Percentiles rank a stretch among this genome's conserved stretches.
These are phyloP conservation scores for Cloeon dipterum DNA, from an alignment of 2,888 invertebrate genomes.

Conservation along the genomic window DNA sequence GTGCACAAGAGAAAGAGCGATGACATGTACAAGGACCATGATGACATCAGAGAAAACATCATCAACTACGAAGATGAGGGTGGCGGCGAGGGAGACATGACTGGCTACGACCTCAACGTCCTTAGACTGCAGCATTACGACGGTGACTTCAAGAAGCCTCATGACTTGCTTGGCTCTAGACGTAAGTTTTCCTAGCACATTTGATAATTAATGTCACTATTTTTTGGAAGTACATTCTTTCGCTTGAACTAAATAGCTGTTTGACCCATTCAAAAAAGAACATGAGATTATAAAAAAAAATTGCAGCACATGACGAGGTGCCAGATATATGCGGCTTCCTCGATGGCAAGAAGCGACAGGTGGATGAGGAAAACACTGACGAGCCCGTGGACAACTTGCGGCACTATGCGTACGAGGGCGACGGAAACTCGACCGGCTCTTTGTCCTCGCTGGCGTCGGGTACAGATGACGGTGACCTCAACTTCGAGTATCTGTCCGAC, in stretches of 20 bases:
- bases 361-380: slow-evolving; percentile 79
- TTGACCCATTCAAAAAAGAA: too few species aligned
- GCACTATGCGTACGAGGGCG: slow-evolving; percentile 95
- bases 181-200: too few species aligned
- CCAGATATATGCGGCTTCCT: slow-evolving; percentile 79
- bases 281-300: too few species aligned
- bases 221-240: background rate
- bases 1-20: slow-evolving; percentile 68
- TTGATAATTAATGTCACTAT: background rate
- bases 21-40: slow-evolving; percentile 74
- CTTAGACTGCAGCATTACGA: slow-evolving; percentile 43
- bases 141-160: slow-evolving; percentile 12
- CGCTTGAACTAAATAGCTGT: background rate
- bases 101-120: slow-evolving; percentile 72
- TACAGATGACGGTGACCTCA: slow-evolving; percentile 79
- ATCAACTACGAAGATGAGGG: slow-evolving; percentile 97
- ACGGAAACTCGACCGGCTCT: slow-evolving; percentile 80
- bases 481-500: slow-evolving; percentile 82
- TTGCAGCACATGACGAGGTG: slow-evolving; percentile 30
- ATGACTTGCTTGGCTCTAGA: background rate
- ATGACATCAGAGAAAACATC: slow-evolving; percentile 91
- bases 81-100: slow-evolving; percentile 87
- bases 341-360: slow-evolving; percentile 66
- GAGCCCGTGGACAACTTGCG: slow-evolving; percentile 89
- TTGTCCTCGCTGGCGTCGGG: slow-evolving; percentile 80